A percentile compares a stretch with the other conserved stretches of the same genome.
phyloP scores from a whole-genome alignment of 2,888 invertebrate genomes.

The Erynnis tages region DNA sequence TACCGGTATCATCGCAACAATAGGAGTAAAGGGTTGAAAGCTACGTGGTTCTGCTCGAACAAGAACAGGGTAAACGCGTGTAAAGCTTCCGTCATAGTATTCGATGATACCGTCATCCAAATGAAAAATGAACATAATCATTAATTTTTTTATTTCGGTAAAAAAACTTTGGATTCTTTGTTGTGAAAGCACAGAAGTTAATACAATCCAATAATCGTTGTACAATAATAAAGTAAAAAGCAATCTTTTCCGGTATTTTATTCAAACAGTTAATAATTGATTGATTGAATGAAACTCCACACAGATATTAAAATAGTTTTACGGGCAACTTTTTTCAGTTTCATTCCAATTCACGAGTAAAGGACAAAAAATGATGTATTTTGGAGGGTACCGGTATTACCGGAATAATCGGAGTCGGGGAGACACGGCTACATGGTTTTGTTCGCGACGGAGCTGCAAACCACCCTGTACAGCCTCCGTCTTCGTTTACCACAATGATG shows the following conservation, averaged over 20 bases:
- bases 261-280: no score
- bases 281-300: no score
- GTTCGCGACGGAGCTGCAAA: slow-evolving; percentile 47
- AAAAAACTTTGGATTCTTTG: no score
- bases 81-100: slow-evolving; percentile 39
- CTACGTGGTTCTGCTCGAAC: slow-evolving; percentile 35
- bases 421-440: slow-evolving; percentile 53
- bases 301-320: no score
- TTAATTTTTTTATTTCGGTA: slow-evolving; percentile 6
- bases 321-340: background rate
- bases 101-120: slow-evolving; percentile 37
- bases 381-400: slow-evolving; percentile 51
- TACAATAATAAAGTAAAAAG: no score
- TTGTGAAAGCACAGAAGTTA: no score
- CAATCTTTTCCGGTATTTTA: no score
- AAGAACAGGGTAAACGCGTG: no score
- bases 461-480: slow-evolving; percentile 30
- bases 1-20: slow-evolving; percentile 36
- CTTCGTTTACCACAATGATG: slow-evolving; percentile 15
- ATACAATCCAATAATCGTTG: no score
- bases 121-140: slow-evolving; percentile 41
- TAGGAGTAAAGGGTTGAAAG: slow-evolving; percentile 29
- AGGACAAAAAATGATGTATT: slow-evolving; percentile 47
- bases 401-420: slow-evolving; percentile 54
- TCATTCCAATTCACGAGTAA: background rate